Evolutionary conservation across 2,888 invertebrate genomes (phyloP), one percentile per base, ranked within the genome.

Genomic region (Nasonia oneida): DNA sequence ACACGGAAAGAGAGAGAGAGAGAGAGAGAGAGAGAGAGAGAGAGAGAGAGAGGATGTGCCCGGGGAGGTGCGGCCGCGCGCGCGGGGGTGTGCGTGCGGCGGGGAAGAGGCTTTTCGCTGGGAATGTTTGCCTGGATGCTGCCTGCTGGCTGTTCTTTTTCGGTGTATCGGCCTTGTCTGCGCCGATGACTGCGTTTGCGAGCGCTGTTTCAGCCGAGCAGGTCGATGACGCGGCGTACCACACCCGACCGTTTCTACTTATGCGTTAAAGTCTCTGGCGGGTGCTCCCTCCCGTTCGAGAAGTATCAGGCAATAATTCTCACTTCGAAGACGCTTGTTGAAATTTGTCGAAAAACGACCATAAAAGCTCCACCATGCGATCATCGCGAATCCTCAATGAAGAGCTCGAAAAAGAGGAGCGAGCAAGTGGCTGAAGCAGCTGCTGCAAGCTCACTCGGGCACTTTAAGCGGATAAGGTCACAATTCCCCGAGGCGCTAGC

Each of bases 381-480:
- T 1, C 29, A 29, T 29, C 29, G 29, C 29, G 29, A 29, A 29
- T 29, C 29, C 29, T 23, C 57, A n/a, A 61, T 2, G 57, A 61
- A 8, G 23, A 61, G 23, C n/a, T 18, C 5, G 5, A 57, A 3
- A 67, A 67, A 67, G 14, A n/a, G n/a, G 29, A 29, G 29, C 29
- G 15, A 67, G 14, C 67, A 67, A 61, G 23, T 61, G 14, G 50
- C 15, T 1, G 61, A 8, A 67, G 33, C 64, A 33, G 33, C 64
- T 18, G 71, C 42, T 47, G 42, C 12, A 47, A 47, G 42, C 42
- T 47, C 42, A 61, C 57, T 61, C 71, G n/a, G 29, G 50, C 42
- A 18, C 53, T 70, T 76, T 76, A 82, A 82, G 82, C 77, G 76
- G 76, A 76, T 76, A 70, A 82, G 76, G 76, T 82, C 82, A 76